Evolutionary conservation across 2,797 vertebrate genomes (phyloP), one percentile per base, ranked within the genome.

Genomic region (Tinamus major): DNA sequence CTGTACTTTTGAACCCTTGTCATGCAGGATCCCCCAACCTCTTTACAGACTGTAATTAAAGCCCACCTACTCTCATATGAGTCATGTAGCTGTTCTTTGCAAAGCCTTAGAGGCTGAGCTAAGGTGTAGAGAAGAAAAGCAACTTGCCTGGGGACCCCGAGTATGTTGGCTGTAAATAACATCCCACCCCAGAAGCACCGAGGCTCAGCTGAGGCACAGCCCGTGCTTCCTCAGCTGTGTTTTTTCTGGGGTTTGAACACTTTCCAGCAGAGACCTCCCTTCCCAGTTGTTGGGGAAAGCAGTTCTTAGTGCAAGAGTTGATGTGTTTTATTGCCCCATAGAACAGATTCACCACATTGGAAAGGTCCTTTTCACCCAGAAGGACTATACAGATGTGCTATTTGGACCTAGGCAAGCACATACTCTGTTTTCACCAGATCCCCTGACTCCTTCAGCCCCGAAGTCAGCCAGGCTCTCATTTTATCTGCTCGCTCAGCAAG

Each of bases 191-290:
- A 3, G 72, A 29, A 81, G 48, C 9, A 49, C 55, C 1, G 41
- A 7, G 27, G 64, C 71, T 89, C 81, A 46, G 62, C 69, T 55
- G 87, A 90, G 23, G 61, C 8, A 4, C 58, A 92, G 79, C 51
- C 70, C 63, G 13, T 76, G 61, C 44, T 71, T 29, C 51, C 65
- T 82, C 49, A 11, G 12, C 69, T 80, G 65, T 9, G 0, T 63
- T 91, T 70, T 48, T 89, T 7, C 62, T 61, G 33, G 8, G 72
- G 2, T 4, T 79, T 90, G 86, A 86, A 90, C 3, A 10, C 68
- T 71, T 88, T 81, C 71, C 86, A 95, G 80, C 69, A 75, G 80
- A 87, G 65, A 92, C 35, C 10, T 88, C 86, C 71, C 62, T 85
- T 78, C 46, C 59, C 33, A 44, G 37, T 59, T 7, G 0, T 85